Percentiles rank a stretch among this genome's conserved stretches.
Conservation (phyloP, 2,888 invertebrate species). For the Celastrina argiolus region DNA sequence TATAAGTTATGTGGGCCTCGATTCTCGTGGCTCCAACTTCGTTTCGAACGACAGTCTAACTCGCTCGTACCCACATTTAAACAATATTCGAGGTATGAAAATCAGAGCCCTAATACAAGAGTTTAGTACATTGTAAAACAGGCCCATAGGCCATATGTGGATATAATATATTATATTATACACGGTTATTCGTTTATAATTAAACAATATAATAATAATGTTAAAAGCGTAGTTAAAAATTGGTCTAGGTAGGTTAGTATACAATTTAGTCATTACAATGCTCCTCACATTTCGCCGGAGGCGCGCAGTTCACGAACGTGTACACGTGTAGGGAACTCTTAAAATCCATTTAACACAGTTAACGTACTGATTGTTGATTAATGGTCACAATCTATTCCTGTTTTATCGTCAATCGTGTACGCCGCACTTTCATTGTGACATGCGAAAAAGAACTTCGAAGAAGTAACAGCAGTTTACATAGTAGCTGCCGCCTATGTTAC, state of each 20-base stretch:
- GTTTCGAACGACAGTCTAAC: too few species aligned
- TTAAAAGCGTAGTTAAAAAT: background rate
- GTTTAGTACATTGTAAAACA: too few species aligned
- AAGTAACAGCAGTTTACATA: background rate
- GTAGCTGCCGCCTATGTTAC: background rate
- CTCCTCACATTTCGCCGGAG: conserved; percentile 1
- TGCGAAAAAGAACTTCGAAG: conserved; percentile 24
- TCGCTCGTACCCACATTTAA: too few species aligned
- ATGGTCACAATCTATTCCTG: conserved; percentile 26
- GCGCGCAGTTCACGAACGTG: conserved; percentile 27
- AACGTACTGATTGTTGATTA: conserved; percentile 33
- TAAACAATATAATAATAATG: too few species aligned
- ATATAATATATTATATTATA: too few species aligned
- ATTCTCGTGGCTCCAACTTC: too few species aligned
- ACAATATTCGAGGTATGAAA: too few species aligned
- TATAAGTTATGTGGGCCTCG: too few species aligned
- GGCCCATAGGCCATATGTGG: too few species aligned
- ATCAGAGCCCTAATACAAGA: too few species aligned
- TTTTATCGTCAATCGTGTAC: conserved; percentile 32
- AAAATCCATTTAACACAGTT: conserved; percentile 28
- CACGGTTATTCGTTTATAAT: background rate
- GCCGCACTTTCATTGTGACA: conserved; percentile 25
- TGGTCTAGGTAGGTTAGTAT: background rate
- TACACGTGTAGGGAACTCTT: conserved; percentile 28
- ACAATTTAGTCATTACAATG: conserved; percentile 24